These are phyloP conservation scores for Phanerotoma sp. DNA, from an alignment of 2,888 invertebrate genomes.

Conservation along the genomic window DNA sequence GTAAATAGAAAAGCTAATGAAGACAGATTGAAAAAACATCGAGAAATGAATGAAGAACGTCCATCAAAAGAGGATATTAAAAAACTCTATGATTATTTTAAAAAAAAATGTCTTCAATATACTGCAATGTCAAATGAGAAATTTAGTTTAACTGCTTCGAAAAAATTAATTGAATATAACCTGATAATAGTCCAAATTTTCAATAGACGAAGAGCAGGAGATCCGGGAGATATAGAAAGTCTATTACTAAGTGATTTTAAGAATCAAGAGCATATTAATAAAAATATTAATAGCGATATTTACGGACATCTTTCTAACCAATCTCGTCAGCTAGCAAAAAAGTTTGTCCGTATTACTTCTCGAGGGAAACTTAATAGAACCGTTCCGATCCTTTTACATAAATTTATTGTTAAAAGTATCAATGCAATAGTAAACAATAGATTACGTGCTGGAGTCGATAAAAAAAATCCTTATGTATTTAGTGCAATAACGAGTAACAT, in stretches of 20 bases:
- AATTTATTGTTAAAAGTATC: not conserved
- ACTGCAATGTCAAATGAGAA: not conserved
- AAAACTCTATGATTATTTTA: slow-evolving; percentile 7
- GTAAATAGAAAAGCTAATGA: slow-evolving; percentile 13
- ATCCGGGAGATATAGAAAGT: slow-evolving; percentile 32
- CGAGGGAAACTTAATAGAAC: slow-evolving; percentile 12
- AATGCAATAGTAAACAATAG: no score
- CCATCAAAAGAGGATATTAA: slow-evolving; percentile 13
- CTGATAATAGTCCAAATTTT: slow-evolving; percentile 30
- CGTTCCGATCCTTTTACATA: not conserved
- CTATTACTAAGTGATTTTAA: slow-evolving; percentile 21
- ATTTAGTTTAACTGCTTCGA: slow-evolving; percentile 15
- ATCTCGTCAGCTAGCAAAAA: slow-evolving; percentile 1
- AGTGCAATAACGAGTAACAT: not conserved
- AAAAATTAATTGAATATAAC: slow-evolving; percentile 16
- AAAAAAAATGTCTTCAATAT: not conserved
- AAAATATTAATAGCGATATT: slow-evolving; percentile 1
- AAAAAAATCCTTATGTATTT: not conserved
- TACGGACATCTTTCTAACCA: not conserved
- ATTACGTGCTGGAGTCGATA: not conserved
- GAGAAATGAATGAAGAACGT: not conserved
- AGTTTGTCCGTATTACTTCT: not conserved
- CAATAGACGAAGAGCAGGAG: slow-evolving; percentile 30
- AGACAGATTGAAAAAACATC: not conserved
- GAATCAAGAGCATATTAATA: not conserved